Evolutionary conservation across 1,140 invertebrate genomes (phyloP).

Genomic region (Marisa cornuarietis): DNA sequence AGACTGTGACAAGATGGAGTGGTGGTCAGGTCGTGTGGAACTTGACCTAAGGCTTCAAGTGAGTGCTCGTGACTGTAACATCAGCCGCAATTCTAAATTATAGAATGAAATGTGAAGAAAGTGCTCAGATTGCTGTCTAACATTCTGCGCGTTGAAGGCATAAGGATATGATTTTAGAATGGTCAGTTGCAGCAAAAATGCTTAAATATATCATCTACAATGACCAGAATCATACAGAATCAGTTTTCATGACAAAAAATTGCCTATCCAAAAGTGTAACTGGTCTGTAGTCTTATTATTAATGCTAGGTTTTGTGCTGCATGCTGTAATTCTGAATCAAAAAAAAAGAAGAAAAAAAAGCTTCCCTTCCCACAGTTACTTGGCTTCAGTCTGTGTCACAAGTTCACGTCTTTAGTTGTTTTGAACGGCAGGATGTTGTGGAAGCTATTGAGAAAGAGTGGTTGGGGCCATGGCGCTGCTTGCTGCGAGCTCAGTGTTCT

Average conservation of each 20-base stretch:
- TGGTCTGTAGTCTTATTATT: background rate
- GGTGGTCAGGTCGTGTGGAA: conserved; percentile 1
- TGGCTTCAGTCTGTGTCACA: background rate
- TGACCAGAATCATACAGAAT: no score
- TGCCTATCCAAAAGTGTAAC: background rate
- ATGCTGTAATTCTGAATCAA: no score
- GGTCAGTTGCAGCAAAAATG: no score
- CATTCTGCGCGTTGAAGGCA: no score
- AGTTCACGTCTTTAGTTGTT: no score
- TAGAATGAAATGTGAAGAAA: no score
- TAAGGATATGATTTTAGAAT: no score
- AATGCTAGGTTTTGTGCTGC: no score
- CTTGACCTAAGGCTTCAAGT: background rate
- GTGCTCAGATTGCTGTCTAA: no score
- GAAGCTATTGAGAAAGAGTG: conserved; percentile 72
- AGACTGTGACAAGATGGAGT: background rate
- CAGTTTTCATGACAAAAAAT: background rate
- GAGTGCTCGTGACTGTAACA: background rate
- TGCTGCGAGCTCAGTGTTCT: conserved; percentile 71
- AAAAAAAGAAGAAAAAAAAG: no score
- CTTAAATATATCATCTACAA: no score
- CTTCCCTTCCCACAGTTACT: background rate
- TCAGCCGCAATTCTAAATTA: no score
- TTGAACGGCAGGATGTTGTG: conserved; percentile 68
- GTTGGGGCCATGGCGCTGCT: conserved; percentile 73